phyloP scores from a whole-genome alignment of 2,888 invertebrate genomes.

The Endotricha flammealis region DNA sequence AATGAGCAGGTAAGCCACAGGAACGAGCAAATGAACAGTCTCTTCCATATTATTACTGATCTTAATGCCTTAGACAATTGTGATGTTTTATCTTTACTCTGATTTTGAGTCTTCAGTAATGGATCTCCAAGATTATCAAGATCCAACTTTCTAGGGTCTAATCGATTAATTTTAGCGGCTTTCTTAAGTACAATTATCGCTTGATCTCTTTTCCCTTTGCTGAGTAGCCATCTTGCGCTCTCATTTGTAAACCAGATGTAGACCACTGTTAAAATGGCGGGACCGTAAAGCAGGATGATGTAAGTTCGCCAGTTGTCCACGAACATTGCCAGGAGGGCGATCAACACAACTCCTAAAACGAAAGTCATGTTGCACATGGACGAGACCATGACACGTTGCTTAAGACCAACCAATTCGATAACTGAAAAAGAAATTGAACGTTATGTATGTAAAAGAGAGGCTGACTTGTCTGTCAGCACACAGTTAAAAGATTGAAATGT shows the following conservation, averaged over 20 bases:
- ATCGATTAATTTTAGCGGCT: constrained; percentile 81
- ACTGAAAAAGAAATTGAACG: constrained; percentile 64
- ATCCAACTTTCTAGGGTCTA: constrained; percentile 67
- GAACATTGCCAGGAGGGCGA: constrained; percentile 85
- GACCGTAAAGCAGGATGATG: constrained; percentile 83
- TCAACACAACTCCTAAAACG: constrained; percentile 84
- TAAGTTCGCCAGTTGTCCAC: constrained; percentile 85
- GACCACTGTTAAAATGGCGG: constrained; percentile 81
- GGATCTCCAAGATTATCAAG: constrained; percentile 66
- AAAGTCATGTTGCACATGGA: constrained; percentile 86
- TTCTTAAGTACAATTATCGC: constrained; percentile 80
- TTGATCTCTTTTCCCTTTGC: constrained; percentile 82
- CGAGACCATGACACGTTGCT: constrained; percentile 85
- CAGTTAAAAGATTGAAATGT: too few relatives aligned
- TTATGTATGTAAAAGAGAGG: neutral
- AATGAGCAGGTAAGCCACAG: constrained; percentile 89
- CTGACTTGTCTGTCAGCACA: too few relatives aligned
- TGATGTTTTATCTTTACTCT: constrained; percentile 52
- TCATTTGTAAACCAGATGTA: constrained; percentile 87
- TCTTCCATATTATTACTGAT: constrained; percentile 76
- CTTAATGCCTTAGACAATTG: constrained; percentile 72
- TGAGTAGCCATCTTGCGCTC: constrained; percentile 87
- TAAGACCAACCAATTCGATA: constrained; percentile 87
- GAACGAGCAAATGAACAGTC: constrained; percentile 82
- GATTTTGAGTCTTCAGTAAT: constrained; percentile 46